phyloP scores from a whole-genome alignment of 2,888 invertebrate species.

The Candidula unifasciata region DNA sequence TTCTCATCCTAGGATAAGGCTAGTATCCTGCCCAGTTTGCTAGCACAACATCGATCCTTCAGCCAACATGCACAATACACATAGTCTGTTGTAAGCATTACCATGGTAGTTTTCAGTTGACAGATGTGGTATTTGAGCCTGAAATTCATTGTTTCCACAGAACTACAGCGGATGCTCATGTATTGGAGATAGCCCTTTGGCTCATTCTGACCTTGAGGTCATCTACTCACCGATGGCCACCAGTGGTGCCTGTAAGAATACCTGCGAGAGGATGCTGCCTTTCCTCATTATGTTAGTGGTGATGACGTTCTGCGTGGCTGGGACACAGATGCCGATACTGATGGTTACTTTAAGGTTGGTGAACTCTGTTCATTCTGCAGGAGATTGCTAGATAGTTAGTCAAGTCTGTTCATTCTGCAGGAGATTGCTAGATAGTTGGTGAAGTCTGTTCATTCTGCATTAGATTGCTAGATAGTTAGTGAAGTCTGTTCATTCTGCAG shows the following conservation, averaged over 20 bases:
- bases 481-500: too few species aligned
- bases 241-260: constrained; percentile 92
- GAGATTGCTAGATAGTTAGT: too few species aligned
- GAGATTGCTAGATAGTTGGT: too few species aligned
- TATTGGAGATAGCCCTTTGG: constrained; percentile 76
- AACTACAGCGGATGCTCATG: constrained; percentile 96
- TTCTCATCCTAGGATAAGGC: too few species aligned
- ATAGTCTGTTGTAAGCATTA: not conserved
- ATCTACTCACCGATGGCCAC: constrained; percentile 94
- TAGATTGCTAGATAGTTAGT: too few species aligned
- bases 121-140: not conserved
- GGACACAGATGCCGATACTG: constrained; percentile 95
- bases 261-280: constrained; percentile 93
- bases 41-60: too few species aligned
- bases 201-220: constrained; percentile 81
- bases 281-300: constrained; percentile 95
- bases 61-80: too few species aligned
- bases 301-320: constrained; percentile 95
- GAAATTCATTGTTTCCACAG: constrained; percentile 72
- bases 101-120: not conserved
- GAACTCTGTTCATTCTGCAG: too few species aligned
- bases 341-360: constrained; percentile 93
- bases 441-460: too few species aligned
- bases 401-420: too few species aligned
- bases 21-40: too few species aligned